These are phyloP conservation scores for Picus viridis DNA, from an alignment of 2,797 vertebrate genomes.

Conservation along the genomic window DNA sequence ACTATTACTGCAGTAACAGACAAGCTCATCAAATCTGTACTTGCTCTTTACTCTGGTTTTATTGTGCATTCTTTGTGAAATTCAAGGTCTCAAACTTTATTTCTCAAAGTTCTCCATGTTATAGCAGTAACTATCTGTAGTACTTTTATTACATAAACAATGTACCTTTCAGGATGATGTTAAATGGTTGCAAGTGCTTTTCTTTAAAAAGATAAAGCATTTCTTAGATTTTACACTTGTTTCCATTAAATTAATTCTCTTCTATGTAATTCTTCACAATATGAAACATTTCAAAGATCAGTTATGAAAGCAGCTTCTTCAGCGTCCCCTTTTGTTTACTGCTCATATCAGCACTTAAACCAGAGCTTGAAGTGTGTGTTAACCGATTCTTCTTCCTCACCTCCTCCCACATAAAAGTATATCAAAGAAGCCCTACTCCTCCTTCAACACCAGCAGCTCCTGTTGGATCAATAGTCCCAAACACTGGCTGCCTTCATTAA, in stretches of 20 bases:
- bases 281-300: neutral
- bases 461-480: neutral
- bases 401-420: neutral
- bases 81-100: neutral
- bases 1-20: neutral
- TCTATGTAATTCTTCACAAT: neutral
- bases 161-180: neutral
- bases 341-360: neutral
- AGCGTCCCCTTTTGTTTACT: neutral
- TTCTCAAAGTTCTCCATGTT: neutral
- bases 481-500: neutral
- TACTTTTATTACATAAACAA: neutral
- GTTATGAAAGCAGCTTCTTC: neutral
- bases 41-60: neutral
- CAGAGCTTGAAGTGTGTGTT: neutral
- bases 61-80: neutral
- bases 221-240: neutral
- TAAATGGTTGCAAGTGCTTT: neutral
- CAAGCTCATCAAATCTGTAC: neutral
- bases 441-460: neutral
- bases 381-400: neutral
- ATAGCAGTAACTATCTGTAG: neutral
- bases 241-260: neutral
- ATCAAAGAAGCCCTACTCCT: neutral
- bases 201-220: neutral